These are phyloP conservation scores for Orthosia gracilis DNA, from an alignment of 2,888 invertebrate genomes.

Conservation along the genomic window DNA sequence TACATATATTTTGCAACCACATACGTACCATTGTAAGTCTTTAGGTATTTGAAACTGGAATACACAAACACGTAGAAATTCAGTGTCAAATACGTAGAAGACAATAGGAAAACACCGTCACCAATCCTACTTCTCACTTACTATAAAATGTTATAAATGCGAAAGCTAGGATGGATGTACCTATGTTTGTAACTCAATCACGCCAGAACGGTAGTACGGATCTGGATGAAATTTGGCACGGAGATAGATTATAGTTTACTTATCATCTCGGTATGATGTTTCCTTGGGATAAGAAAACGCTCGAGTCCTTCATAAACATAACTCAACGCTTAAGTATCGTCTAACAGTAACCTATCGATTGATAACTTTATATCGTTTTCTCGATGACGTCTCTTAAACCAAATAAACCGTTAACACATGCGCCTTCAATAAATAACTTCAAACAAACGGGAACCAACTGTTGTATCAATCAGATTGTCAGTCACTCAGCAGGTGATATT, in stretches of 20 bases:
- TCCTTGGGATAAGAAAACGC: too few relatives aligned
- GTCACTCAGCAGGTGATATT: conserved; percentile 55
- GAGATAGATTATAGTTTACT: too few relatives aligned
- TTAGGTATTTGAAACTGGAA: conserved; percentile 1
- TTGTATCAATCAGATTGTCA: conserved; percentile 60
- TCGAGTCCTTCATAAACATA: neutral
- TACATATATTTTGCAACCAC: neutral
- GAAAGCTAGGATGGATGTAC: too few relatives aligned
- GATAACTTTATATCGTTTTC: neutral
- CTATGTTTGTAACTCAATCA: too few relatives aligned
- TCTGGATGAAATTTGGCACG: too few relatives aligned
- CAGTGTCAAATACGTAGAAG: neutral
- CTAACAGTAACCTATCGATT: conserved; percentile 11
- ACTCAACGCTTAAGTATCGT: neutral
- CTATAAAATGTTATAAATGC: too few relatives aligned
- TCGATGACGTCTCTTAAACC: conserved; percentile 23
- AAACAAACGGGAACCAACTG: conserved; percentile 48
- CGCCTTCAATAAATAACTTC: conserved; percentile 44
- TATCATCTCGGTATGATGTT: too few relatives aligned
- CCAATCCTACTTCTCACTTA: too few relatives aligned
- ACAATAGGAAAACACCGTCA: too few relatives aligned
- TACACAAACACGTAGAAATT: neutral
- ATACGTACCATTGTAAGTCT: neutral
- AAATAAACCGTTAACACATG: conserved; percentile 36
- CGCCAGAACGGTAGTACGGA: too few relatives aligned